Evolutionary conservation across 2,888 invertebrate species (phyloP).

Genomic region (Heliconius hortense): DNA sequence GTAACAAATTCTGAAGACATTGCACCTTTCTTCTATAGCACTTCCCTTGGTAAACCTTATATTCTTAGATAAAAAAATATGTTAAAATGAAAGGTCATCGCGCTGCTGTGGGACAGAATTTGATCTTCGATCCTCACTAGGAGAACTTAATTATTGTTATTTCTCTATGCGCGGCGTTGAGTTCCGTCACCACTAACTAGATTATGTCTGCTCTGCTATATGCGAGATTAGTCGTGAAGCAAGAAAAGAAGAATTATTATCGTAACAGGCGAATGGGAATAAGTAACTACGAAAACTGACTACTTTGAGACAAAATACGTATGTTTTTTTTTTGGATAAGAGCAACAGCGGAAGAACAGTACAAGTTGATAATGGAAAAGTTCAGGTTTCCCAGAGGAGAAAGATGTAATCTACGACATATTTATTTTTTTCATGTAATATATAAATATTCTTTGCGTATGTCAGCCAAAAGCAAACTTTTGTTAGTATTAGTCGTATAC

Average conservation of each 20-base stretch:
- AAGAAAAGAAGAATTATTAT: background rate
- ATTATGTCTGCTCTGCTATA: background rate
- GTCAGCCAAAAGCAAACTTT: background rate
- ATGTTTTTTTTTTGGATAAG: background rate
- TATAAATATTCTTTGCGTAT: background rate
- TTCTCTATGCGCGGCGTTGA: too few species aligned
- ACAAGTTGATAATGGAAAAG: conserved; percentile 3
- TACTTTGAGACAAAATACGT: background rate
- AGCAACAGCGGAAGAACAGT: background rate
- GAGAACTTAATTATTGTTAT: too few species aligned
- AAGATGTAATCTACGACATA: background rate
- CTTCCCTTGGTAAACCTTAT: too few species aligned
- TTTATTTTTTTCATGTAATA: background rate
- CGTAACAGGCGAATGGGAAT: background rate
- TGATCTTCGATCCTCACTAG: background rate
- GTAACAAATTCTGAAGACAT: too few species aligned
- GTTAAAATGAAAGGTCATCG: too few species aligned
- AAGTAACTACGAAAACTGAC: background rate
- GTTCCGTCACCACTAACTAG: too few species aligned
- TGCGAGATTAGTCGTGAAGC: background rate
- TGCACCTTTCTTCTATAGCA: too few species aligned
- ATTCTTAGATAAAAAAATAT: too few species aligned
- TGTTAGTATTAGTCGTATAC: background rate
- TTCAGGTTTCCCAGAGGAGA: background rate
- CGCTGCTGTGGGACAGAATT: too few species aligned